These are phyloP conservation scores for Pavo muticus DNA, from an alignment of 2,113 vertebrate genomes.

Conservation along the genomic window DNA sequence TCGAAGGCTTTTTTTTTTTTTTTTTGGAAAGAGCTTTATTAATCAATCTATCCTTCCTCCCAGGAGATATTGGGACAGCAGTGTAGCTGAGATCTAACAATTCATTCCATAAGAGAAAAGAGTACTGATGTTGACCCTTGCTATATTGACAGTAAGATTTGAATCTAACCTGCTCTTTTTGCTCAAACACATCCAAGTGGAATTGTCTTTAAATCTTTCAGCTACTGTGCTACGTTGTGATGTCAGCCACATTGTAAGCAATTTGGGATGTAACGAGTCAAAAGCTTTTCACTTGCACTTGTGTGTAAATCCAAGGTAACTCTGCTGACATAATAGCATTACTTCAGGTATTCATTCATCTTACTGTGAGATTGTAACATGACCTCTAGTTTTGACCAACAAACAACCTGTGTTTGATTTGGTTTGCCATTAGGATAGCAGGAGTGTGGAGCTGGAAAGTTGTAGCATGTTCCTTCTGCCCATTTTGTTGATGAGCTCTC, in stretches of 20 bases:
- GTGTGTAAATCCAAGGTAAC: neutral
- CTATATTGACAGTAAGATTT: neutral
- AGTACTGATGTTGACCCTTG: slow-evolving; percentile 11
- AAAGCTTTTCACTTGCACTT: neutral
- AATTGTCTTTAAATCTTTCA: neutral
- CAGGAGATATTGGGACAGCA: slow-evolving; percentile 39
- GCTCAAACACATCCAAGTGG: neutral
- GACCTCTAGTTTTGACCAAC: neutral
- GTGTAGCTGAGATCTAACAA: slow-evolving; percentile 30
- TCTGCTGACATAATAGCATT: neutral
- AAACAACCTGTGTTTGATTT: neutral
- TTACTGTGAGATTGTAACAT: neutral
- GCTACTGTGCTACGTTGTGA: neutral
- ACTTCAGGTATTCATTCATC: neutral
- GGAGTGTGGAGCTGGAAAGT: neutral
- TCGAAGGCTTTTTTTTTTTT: slow-evolving; percentile 19
- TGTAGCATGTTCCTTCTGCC: neutral
- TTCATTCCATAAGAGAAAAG: slow-evolving; percentile 44
- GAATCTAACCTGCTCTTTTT: slow-evolving; percentile 20
- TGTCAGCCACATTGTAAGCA: neutral
- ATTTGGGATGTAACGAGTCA: neutral
- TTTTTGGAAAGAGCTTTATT: slow-evolving; percentile 52
- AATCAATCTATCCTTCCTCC: slow-evolving; percentile 64
- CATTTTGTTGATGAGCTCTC: neutral
- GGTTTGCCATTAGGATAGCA: neutral